phyloP scores from a whole-genome alignment of 2,888 invertebrate genomes.

The Meliscaeva auricollis region DNA sequence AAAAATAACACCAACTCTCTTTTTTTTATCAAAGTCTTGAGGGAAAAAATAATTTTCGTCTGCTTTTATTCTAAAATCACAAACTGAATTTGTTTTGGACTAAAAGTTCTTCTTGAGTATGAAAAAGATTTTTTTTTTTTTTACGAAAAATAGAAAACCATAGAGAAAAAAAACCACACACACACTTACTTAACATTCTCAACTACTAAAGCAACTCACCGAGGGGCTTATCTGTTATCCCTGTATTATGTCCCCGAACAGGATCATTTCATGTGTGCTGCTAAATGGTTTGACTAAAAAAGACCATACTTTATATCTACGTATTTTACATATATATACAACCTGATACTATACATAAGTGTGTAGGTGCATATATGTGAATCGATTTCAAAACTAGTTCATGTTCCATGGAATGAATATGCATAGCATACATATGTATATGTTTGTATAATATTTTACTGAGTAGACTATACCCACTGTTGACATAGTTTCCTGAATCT shows the following conservation, averaged over 20 bases:
- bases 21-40: conserved; percentile 9
- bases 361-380: background rate
- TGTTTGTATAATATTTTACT: background rate
- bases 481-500: conserved; percentile 43
- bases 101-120: background rate
- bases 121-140: background rate
- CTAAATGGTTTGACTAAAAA: background rate
- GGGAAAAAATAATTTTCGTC: conserved; percentile 19
- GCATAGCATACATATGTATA: background rate
- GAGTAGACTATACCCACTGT: background rate
- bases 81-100: conserved; percentile 6
- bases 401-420: conserved; percentile 39
- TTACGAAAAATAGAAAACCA: background rate
- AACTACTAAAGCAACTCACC: background rate
- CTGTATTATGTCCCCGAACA: background rate
- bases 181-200: background rate
- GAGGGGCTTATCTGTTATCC: background rate
- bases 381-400: conserved; percentile 39
- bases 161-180: background rate
- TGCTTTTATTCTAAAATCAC: conserved; percentile 12
- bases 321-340: background rate
- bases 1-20: too few relatives aligned
- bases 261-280: background rate
- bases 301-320: background rate
- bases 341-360: background rate